phyloP scores from a whole-genome alignment of 2,888 invertebrate species.

The Idaea biselata region DNA sequence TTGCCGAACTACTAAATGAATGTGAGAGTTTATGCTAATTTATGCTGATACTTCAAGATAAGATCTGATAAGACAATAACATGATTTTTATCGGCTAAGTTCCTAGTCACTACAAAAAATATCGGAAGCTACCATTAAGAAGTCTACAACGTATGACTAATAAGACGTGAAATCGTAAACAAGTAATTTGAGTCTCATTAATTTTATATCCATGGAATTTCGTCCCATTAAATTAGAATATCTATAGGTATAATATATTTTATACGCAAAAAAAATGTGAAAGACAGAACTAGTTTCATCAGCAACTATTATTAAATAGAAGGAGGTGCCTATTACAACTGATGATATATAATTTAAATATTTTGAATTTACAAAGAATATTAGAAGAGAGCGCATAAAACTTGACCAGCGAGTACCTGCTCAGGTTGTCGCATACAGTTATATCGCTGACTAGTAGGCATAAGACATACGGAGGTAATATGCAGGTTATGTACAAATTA shows the following conservation, averaged over 20 bases:
- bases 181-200: not conserved
- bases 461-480: too few species aligned
- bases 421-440: too few species aligned
- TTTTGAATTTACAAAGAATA: too few species aligned
- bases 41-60: not conserved
- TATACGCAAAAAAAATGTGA: not conserved
- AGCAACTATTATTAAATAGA: not conserved
- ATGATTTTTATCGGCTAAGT: conserved; percentile 3
- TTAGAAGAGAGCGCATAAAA: too few species aligned
- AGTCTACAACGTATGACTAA: not conserved
- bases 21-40: not conserved
- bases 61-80: not conserved
- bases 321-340: too few species aligned
- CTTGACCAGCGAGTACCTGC: too few species aligned
- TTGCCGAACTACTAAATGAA: not conserved
- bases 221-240: not conserved
- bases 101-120: not conserved
- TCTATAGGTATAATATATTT: not conserved
- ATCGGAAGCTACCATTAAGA: not conserved
- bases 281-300: not conserved
- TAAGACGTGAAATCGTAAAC: not conserved
- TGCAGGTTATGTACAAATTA: too few species aligned
- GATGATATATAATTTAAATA: too few species aligned
- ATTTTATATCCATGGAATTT: not conserved
- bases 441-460: too few species aligned